phyloP scores from a whole-genome alignment of 2,113 vertebrate genomes.

The Catharus minimus region DNA sequence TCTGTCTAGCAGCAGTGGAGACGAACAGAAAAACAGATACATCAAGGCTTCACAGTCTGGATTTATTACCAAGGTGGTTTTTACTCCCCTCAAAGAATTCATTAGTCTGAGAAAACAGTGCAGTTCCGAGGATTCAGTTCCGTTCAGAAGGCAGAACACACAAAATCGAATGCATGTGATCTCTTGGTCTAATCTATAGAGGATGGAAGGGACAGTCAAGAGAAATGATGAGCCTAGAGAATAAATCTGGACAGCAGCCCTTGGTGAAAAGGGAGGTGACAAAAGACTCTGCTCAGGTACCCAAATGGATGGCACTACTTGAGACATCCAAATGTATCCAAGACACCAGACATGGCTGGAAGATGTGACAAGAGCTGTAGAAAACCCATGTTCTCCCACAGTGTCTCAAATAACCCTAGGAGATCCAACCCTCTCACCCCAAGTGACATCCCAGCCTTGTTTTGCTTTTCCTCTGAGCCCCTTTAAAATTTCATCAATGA shows the following conservation, averaged over 20 bases:
- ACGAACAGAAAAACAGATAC: slow-evolving; percentile 14
- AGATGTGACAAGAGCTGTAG: neutral
- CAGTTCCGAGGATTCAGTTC: slow-evolving; percentile 57
- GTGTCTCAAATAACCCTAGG: neutral
- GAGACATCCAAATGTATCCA: neutral
- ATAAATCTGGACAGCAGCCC: neutral
- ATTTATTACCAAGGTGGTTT: slow-evolving; percentile 58
- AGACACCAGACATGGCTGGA: neutral
- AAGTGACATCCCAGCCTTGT: neutral
- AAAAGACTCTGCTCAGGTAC: neutral
- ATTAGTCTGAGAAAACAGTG: slow-evolving; percentile 61
- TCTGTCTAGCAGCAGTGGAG: slow-evolving; percentile 39
- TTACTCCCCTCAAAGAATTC: slow-evolving; percentile 45
- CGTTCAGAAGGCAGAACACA: slow-evolving; percentile 26
- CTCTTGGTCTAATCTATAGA: neutral
- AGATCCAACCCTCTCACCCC: neutral
- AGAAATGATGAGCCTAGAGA: neutral
- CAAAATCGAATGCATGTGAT: neutral
- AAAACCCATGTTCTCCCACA: neutral
- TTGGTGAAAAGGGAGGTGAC: neutral
- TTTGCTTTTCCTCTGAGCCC: neutral
- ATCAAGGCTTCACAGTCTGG: slow-evolving; percentile 10
- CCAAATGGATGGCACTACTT: neutral
- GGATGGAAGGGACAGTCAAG: neutral
- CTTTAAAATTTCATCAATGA: neutral